phyloP scores from a whole-genome alignment of 2,888 invertebrate species.

The Agrotis clavis region DNA sequence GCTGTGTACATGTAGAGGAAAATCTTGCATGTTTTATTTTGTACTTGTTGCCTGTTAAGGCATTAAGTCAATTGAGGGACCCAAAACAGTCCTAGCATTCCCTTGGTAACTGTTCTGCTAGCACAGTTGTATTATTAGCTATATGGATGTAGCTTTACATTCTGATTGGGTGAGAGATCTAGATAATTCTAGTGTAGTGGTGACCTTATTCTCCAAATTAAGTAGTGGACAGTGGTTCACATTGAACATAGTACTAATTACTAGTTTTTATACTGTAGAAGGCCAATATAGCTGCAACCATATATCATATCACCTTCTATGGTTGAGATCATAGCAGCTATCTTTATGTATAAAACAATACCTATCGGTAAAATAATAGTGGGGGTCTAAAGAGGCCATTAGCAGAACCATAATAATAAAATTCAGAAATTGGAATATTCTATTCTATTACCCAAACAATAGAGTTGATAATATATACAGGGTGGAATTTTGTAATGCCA shows the following conservation, averaged over 20 bases:
- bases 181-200: constrained; percentile 3
- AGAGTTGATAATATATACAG: no score
- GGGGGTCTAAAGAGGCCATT: no score
- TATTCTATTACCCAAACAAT: no score
- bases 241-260: constrained; percentile 63
- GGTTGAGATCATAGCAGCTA: constrained; percentile 9
- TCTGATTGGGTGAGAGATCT: not conserved
- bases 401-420: no score
- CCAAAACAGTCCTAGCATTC: not conserved
- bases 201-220: constrained; percentile 50
- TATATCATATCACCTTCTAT: constrained; percentile 1
- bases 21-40: constrained; percentile 3
- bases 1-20: not conserved
- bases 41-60: not conserved
- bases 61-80: not conserved
- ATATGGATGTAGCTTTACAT: not conserved
- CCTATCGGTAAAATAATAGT: no score
- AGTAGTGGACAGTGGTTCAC: constrained; percentile 64
- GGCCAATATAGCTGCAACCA: constrained; percentile 24
- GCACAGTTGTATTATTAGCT: not conserved
- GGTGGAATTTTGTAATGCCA: no score
- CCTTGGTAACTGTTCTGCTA: not conserved
- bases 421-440: no score
- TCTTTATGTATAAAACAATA: not conserved
- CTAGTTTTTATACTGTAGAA: not conserved